Percentiles rank a stretch among this genome's conserved stretches.
Conservation (phyloP, 2,888 invertebrate species). For the Monopis laevigella region DNA sequence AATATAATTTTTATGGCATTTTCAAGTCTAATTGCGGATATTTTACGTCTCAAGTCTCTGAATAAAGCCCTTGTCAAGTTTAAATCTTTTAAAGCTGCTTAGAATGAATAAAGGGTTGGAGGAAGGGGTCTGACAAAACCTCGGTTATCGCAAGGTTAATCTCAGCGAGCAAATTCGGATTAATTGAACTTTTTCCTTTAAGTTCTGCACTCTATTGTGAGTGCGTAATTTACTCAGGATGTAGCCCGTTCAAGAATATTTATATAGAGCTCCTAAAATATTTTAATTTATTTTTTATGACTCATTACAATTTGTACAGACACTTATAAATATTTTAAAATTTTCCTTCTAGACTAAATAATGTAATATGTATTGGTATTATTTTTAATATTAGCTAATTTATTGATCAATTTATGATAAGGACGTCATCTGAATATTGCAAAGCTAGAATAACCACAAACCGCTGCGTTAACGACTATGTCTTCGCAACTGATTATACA, state of each 20-base stretch:
- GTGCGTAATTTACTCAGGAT: slow-evolving; percentile 49
- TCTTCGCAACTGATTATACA: neutral
- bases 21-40: neutral
- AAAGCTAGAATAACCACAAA: slow-evolving; percentile 3
- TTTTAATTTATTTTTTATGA: neutral
- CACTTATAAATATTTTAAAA: neutral
- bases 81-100: slow-evolving; percentile 58
- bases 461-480: neutral
- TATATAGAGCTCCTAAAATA: slow-evolving; percentile 32
- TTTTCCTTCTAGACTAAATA: neutral
- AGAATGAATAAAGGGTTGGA: slow-evolving; percentile 47
- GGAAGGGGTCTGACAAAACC: slow-evolving; percentile 41
- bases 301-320: neutral
- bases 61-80: slow-evolving; percentile 26
- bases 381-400: slow-evolving; percentile 3
- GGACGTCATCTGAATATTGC: neutral
- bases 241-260: slow-evolving; percentile 38
- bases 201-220: slow-evolving; percentile 47
- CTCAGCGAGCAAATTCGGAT: slow-evolving; percentile 63
- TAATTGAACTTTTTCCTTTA: slow-evolving; percentile 62
- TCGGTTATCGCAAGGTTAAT: slow-evolving; percentile 56
- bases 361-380: slow-evolving; percentile 1
- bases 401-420: slow-evolving; percentile 1
- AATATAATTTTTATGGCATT: too few relatives aligned
- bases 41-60: neutral